A percentile compares a stretch with the other conserved stretches of the same genome.
Conservation (phyloP, 2,113 vertebrate species). For the Cranoglanis bouderius region DNA sequence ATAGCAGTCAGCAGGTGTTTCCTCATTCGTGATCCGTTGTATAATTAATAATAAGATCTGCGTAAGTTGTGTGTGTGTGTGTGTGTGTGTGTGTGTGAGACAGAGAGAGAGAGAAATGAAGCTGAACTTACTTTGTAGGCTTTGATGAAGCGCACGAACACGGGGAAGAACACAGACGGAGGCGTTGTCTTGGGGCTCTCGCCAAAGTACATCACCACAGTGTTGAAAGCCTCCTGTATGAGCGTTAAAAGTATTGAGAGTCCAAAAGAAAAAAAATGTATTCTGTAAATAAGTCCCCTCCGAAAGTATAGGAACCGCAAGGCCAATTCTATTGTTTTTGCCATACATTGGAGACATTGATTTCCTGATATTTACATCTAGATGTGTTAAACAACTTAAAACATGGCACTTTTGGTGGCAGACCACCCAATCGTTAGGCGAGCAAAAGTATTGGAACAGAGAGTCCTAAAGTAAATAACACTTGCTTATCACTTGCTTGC, state of each 20-base stretch:
- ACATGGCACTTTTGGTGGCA: too few species aligned
- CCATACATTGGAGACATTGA: too few species aligned
- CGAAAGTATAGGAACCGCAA: too few species aligned
- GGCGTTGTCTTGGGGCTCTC: conserved; percentile 95
- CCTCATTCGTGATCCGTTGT: not conserved
- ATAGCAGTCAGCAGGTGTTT: not conserved
- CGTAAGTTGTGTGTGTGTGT: not conserved
- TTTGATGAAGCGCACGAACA: conserved; percentile 93
- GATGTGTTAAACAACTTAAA: too few species aligned
- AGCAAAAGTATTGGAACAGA: too few species aligned
- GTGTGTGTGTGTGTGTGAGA: not conserved
- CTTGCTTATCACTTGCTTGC: too few species aligned
- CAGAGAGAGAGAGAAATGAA: not conserved
- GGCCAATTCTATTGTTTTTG: too few species aligned
- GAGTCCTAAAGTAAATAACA: too few species aligned
- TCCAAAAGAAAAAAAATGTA: not conserved
- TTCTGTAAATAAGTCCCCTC: not conserved
- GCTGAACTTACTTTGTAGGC: conserved; percentile 87
- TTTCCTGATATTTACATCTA: too few species aligned
- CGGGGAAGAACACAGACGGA: conserved; percentile 93
- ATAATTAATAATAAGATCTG: not conserved
- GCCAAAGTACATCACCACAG: conserved; percentile 92
- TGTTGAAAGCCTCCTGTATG: conserved; percentile 89
- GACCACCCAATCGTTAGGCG: too few species aligned
- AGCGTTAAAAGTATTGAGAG: conserved; percentile 47